Percentiles rank a stretch among this genome's conserved stretches.
phyloP scores from a whole-genome alignment of 2,113 vertebrate species.

The Notothenia coriiceps region DNA sequence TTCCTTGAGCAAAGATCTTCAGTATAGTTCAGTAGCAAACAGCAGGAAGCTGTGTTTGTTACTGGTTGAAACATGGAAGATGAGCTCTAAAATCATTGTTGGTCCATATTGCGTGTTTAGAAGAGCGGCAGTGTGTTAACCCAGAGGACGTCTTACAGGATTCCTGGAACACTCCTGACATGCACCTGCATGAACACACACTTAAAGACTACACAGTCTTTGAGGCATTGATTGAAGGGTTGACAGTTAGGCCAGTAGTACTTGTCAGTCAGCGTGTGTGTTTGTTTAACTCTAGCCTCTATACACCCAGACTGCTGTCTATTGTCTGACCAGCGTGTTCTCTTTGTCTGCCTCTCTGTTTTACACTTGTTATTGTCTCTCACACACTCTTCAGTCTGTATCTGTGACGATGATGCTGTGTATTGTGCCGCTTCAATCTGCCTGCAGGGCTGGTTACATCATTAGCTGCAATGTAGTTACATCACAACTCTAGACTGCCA shows the following conservation, averaged over 20 bases:
- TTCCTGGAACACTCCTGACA: neutral
- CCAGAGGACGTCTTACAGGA: neutral
- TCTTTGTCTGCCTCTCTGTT: neutral
- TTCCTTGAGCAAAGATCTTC: neutral
- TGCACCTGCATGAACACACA: neutral
- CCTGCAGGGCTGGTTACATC: conserved; percentile 67
- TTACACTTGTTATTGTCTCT: neutral
- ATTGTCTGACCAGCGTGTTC: conserved; percentile 22
- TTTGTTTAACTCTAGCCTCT: conserved; percentile 10
- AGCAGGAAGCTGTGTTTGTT: conserved; percentile 24
- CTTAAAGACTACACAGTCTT: neutral
- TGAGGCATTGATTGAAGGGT: neutral
- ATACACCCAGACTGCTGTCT: conserved; percentile 2
- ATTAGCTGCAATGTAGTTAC: conserved; percentile 65
- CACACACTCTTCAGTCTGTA: neutral
- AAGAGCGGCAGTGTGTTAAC: neutral
- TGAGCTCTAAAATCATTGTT: neutral
- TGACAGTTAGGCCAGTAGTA: neutral
- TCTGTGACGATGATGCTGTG: conserved; percentile 13
- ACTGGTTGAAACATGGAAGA: conserved; percentile 2
- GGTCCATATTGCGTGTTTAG: neutral
- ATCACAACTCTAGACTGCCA: conserved; percentile 50
- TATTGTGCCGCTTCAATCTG: conserved; percentile 33
- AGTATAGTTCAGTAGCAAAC: neutral
- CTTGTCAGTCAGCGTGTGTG: conserved; percentile 5